Evolutionary conservation across 1,140 invertebrate species (phyloP), one percentile per base, ranked within the genome.

Genomic region (Apis laboriosa): DNA sequence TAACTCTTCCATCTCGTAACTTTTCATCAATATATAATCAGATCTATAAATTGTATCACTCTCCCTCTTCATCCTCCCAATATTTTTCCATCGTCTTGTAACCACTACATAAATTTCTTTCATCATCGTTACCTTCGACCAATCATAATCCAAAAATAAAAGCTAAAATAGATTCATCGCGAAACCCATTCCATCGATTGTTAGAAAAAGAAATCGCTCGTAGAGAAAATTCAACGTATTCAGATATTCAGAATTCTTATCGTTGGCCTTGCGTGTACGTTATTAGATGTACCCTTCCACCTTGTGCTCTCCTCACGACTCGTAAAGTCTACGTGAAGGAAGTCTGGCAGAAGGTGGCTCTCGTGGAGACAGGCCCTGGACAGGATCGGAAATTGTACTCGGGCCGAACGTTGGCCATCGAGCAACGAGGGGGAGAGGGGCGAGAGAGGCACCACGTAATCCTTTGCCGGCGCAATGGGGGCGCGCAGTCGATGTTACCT

Each of bases 321-420:
- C 87, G 87, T 88, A 88, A 88, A 88, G 76, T 88, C 86, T 66
- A 73, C 80, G 77, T 73, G 4, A n/a, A n/a, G n/a, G 34, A 43
- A 66, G 77, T 79, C 70, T n/a, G n/a, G 86, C 78, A 84, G 78
- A 88, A 87, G 80, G 80, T 82, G 80, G 56, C 55, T 3, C 24
- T 81, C 79, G 63, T 73, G 55, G 55, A 64, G 55, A 64, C 60
- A 67, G 55, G 58, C 76, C 55, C 67, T 7, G 24, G 53, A n/a
- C n/a, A n/a, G n/a, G 68, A 79, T 80, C 43, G 70, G 77, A 79
- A 58, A 80, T 80, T 67, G 55, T 77, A 80, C 43, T 34, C 51
- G n/a, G n/a, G n/a, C n/a, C n/a, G 34, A 8, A n/a, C 55, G 19
- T n/a, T 17, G 43, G 28, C 28, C 15, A 17, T 53, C 49, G 15